Conservation (phyloP, 2,888 invertebrate genomes). For the Andrena bicolor region DNA sequence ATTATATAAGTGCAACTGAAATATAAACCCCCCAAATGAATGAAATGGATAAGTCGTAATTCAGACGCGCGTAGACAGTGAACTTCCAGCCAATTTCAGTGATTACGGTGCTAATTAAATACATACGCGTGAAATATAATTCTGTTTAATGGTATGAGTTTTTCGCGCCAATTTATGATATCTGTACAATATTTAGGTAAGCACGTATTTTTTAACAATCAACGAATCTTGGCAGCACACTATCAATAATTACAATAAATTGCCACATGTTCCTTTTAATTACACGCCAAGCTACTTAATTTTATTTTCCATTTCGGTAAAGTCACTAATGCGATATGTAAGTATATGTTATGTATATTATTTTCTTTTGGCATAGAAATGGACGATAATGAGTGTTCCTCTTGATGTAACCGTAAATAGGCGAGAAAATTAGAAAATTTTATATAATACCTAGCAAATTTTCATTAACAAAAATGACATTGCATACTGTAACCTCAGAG, state of each 20-base stretch:
- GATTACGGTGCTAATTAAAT: conserved; percentile 2
- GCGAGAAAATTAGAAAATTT: background rate
- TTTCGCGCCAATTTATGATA: background rate
- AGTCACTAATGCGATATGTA: background rate
- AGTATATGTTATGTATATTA: background rate
- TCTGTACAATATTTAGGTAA: conserved; percentile 4
- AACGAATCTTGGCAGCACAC: conserved; percentile 16
- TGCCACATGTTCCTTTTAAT: background rate
- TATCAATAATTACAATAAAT: conserved; percentile 35
- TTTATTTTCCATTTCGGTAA: background rate
- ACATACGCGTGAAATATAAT: background rate
- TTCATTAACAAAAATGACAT: conserved; percentile 37
- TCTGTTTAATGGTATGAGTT: background rate
- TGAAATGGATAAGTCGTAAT: conserved; percentile 18
- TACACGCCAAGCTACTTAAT: background rate
- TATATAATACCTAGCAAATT: background rate
- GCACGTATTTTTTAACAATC: conserved; percentile 21
- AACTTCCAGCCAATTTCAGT: background rate
- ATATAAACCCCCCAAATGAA: conserved; percentile 64
- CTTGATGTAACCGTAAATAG: background rate
- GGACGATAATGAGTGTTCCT: background rate
- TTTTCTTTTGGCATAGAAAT: conserved; percentile 10
- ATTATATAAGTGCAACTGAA: conserved; percentile 68
- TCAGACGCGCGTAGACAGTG: conserved; percentile 17
- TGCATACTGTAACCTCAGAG: conserved; percentile 89